These are phyloP conservation scores for Archilochus colubris DNA, from an alignment of 2,113 vertebrate species.

Conservation along the genomic window DNA sequence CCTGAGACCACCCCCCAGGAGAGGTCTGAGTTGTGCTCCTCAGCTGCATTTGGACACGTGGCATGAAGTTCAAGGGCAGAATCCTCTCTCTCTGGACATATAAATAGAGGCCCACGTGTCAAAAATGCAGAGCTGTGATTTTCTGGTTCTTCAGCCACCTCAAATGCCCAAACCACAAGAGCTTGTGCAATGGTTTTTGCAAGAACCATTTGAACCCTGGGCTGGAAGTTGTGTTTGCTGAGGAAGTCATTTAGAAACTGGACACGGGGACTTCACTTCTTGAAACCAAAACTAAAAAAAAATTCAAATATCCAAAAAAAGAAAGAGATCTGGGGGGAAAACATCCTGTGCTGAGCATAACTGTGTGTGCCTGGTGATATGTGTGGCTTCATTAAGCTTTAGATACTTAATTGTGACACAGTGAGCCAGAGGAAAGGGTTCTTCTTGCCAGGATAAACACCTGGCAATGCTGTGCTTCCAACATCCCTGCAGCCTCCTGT, in stretches of 20 bases:
- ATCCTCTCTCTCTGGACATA: not conserved
- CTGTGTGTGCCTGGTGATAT: no score
- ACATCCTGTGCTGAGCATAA: not conserved
- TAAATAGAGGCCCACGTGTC: no score
- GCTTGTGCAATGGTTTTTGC: not conserved
- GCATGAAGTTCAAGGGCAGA: not conserved
- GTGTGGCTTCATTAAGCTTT: no score
- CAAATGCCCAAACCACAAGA: not conserved
- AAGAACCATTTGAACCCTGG: not conserved
- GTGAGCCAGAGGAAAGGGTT: no score
- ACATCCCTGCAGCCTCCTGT: no score
- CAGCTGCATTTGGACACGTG: not conserved
- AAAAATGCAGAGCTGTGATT: not conserved
- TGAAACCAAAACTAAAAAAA: not conserved
- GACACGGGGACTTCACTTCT: slow-evolving; percentile 16
- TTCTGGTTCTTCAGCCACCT: not conserved
- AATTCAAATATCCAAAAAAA: not conserved
- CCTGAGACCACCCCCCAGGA: not conserved
- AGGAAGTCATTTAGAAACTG: slow-evolving; percentile 53
- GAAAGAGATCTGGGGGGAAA: not conserved
- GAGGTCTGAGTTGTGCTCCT: not conserved
- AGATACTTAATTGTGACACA: no score
- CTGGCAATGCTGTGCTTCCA: no score
- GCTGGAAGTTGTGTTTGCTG: not conserved
- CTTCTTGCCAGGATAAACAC: no score